Evolutionary conservation across 2,113 vertebrate species (phyloP).

Genomic region (Perca fluviatilis): DNA sequence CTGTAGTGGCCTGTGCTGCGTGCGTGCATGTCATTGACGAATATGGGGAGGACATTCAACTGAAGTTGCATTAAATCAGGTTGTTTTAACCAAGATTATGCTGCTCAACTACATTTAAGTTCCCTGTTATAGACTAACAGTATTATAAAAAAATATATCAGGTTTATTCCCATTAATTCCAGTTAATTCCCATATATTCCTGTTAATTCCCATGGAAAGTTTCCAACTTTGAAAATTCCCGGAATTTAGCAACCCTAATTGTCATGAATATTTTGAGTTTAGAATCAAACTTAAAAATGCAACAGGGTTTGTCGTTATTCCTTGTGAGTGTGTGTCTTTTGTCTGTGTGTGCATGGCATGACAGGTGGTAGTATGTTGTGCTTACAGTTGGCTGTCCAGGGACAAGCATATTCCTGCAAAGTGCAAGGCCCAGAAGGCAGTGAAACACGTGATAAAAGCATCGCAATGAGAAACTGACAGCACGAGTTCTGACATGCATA

Average conservation of each 20-base stretch:
- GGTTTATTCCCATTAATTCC: no score
- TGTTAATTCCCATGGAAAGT: no score
- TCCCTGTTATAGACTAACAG: no score
- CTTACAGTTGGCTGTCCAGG: slow-evolving; percentile 54
- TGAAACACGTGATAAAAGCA: slow-evolving; percentile 41
- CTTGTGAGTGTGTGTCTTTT: not conserved
- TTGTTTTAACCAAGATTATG: no score
- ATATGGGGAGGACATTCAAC: no score
- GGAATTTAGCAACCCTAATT: slow-evolving; percentile 3
- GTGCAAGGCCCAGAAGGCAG: slow-evolving; percentile 36
- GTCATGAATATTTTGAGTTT: slow-evolving; percentile 24
- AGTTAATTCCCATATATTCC: no score
- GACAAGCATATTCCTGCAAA: slow-evolving; percentile 45
- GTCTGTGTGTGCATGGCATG: not conserved
- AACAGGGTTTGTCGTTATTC: slow-evolving; percentile 10
- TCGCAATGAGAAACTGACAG: slow-evolving; percentile 50
- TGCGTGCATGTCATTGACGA: no score
- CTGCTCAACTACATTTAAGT: no score
- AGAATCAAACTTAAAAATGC: slow-evolving; percentile 17
- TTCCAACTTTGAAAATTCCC: no score
- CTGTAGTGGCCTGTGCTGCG: no score
- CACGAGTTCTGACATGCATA: slow-evolving; percentile 62
- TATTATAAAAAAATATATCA: no score
- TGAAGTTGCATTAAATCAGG: no score
- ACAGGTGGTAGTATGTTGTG: slow-evolving; percentile 54